A percentile compares a stretch with the other conserved stretches of the same genome.
These are phyloP conservation scores for Nyctalus aviator DNA, from an alignment of 2,797 vertebrate genomes.

Conservation along the genomic window DNA sequence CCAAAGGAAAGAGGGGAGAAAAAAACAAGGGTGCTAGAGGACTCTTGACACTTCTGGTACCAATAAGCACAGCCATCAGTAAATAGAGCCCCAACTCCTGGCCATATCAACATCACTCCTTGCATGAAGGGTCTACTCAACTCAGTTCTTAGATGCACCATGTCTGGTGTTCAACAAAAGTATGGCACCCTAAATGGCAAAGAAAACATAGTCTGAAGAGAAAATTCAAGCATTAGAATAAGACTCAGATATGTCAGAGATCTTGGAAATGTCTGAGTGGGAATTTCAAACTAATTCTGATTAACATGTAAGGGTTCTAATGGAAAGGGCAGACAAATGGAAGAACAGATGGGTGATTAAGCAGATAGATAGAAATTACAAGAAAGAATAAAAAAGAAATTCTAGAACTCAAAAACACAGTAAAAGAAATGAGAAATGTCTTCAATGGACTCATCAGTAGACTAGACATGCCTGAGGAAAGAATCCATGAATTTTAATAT, in stretches of 20 bases:
- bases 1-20: not conserved
- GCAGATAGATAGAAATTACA: not conserved
- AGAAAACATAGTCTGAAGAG: not conserved
- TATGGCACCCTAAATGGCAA: not conserved
- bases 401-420: not conserved
- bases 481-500: not conserved
- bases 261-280: not conserved
- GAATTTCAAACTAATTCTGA: constrained; percentile 8
- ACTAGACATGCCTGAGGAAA: not conserved
- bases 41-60: not conserved
- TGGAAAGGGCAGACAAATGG: not conserved
- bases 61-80: not conserved
- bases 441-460: not conserved
- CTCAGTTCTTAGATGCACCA: not conserved
- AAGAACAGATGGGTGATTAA: not conserved
- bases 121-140: not conserved
- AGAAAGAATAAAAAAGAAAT: not conserved
- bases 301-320: not conserved
- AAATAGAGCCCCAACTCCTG: not conserved
- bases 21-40: not conserved
- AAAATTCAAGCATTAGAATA: constrained; percentile 1
- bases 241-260: not conserved
- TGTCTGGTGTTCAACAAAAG: not conserved
- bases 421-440: not conserved
- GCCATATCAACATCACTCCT: not conserved